phyloP scores from a whole-genome alignment of 2,888 invertebrate species.

The Erannis defoliaria region DNA sequence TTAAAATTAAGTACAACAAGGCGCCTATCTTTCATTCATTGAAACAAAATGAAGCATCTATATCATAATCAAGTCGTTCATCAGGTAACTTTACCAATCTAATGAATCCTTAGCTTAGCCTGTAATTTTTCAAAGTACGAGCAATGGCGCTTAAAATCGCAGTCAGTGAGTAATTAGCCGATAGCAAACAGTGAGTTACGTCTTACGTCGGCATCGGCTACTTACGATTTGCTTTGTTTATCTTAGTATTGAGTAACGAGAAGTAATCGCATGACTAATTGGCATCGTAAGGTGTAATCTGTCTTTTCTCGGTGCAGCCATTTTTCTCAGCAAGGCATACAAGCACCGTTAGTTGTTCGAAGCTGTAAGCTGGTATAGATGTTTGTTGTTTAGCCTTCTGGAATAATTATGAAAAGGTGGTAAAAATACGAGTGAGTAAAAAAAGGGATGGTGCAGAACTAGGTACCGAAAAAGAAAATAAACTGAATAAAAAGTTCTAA shows the following conservation, averaged over 20 bases:
- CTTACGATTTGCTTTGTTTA: slow-evolving; percentile 61
- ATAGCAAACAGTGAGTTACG: slow-evolving; percentile 69
- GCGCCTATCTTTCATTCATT: no score
- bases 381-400: slow-evolving; percentile 1
- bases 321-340: slow-evolving; percentile 49
- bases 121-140: not conserved
- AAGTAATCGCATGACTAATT: slow-evolving; percentile 75
- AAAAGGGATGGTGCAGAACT: no score
- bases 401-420: not conserved
- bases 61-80: not conserved
- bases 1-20: no score
- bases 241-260: slow-evolving; percentile 69
- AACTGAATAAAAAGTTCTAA: no score
- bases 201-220: slow-evolving; percentile 59
- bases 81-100: no score
- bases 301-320: slow-evolving; percentile 57
- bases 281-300: slow-evolving; percentile 62
- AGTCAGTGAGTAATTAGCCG: slow-evolving; percentile 38
- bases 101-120: no score
- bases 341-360: slow-evolving; percentile 41
- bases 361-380: slow-evolving; percentile 15
- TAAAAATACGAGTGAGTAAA: no score
- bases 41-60: no score
- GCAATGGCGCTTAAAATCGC: slow-evolving; percentile 3
- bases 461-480: no score